These are phyloP conservation scores for Peromyscus aztecus DNA, from an alignment of 2,797 vertebrate genomes.

Conservation along the genomic window DNA sequence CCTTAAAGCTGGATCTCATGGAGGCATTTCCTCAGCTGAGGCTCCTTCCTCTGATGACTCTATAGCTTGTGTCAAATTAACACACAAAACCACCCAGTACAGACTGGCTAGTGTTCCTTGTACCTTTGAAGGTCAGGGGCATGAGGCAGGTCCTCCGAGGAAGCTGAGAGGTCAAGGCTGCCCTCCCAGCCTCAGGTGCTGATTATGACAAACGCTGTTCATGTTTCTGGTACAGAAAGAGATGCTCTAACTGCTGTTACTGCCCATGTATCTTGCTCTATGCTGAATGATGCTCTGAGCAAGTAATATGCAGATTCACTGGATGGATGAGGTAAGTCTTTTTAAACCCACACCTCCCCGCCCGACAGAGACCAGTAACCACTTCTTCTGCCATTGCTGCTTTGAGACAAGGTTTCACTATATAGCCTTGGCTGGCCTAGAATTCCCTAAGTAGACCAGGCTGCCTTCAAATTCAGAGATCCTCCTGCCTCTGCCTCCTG, in stretches of 20 bases:
- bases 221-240: neutral
- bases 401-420: neutral
- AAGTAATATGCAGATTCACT: neutral
- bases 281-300: neutral
- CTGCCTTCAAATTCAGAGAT: neutral
- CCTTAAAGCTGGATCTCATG: neutral
- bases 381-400: neutral
- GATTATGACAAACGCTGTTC: neutral
- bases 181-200: neutral
- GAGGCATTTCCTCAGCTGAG: neutral
- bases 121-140: neutral
- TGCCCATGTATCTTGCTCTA: neutral
- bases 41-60: neutral
- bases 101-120: neutral
- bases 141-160: neutral
- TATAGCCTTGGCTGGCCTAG: neutral
- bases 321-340: neutral
- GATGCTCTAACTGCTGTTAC: neutral
- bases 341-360: neutral
- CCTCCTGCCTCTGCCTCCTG: neutral
- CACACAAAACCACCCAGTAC: neutral
- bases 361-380: no score
- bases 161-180: neutral
- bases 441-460: neutral
- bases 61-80: neutral